Evolutionary conservation across 1,140 invertebrate species (phyloP), one percentile per base, ranked within the genome.

Genomic region (Scaptomyza graminum): DNA sequence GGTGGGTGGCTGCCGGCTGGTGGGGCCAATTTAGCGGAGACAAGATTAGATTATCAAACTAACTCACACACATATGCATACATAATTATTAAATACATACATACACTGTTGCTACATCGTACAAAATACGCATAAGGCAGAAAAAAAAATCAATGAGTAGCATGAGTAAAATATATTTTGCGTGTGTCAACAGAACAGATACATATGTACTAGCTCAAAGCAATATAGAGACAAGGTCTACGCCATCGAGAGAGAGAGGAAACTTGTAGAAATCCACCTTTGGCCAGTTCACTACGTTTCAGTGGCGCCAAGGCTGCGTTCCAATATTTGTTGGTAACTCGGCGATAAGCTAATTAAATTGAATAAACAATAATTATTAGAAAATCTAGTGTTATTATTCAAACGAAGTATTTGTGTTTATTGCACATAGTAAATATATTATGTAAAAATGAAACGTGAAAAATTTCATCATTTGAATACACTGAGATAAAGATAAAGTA

Each of bases 81-180:
- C 34, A 37, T 12, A 41, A 4, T n/a, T 6, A 41, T 41, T 41
- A n/a, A 4, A n/a, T 41, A 60, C 28, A 16, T n/a, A 37, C 31
- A 41, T 46, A 25, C n/a, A 52, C 57, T 73, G 63, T 72, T 72
- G 69, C 52, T 63, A 69, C 37, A 57, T 51, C 22, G 15, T 57
- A 41, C 39, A 16, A 8, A 37, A 34, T 68, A 76, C 74, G 74
- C 74, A 74, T 59, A 56, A 74, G 69, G 78, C 49, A 69, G 81
- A 52, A 74, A 82, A 77, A 85, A 82, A 77, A 85, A 77, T 87
- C 82, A 87, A 87, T 87, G 78, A 67, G 41, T 22, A 51, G 56
- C 70, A 74, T 71, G 74, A 72, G 63, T 75, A 70, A 64, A 80
- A 83, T 51, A 70, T 66, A 46, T 55, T 31, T 22, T 22, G 18